These are phyloP conservation scores for Diglossa cyanea DNA, from an alignment of 2,797 vertebrate genomes.

Conservation along the genomic window DNA sequence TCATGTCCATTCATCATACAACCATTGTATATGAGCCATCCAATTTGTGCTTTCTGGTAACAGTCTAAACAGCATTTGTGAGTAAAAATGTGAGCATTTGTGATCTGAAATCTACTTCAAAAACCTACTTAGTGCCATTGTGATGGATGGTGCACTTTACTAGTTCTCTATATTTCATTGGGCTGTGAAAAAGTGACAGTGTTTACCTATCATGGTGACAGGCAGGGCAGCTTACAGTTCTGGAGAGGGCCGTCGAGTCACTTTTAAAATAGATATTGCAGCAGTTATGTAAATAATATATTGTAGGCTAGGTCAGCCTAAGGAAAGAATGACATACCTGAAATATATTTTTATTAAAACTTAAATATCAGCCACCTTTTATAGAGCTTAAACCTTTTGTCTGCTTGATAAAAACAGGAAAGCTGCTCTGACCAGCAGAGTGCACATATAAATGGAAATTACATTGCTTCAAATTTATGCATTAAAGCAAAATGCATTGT, in stretches of 20 bases:
- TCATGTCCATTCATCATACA: constrained; percentile 87
- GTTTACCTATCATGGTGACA: constrained; percentile 70
- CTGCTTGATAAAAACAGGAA: neutral
- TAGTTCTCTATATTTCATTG: constrained; percentile 77
- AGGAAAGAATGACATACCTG: neutral
- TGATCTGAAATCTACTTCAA: constrained; percentile 80
- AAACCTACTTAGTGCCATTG: constrained; percentile 81
- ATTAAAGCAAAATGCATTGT: neutral
- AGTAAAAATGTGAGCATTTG: constrained; percentile 53
- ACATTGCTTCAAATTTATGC: neutral
- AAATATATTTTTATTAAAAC: constrained; percentile 55
- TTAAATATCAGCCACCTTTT: constrained; percentile 28
- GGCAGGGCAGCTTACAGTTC: constrained; percentile 69
- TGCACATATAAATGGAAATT: neutral
- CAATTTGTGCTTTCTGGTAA: constrained; percentile 78
- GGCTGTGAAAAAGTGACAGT: constrained; percentile 73
- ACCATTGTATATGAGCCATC: constrained; percentile 74
- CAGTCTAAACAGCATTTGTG: constrained; percentile 82
- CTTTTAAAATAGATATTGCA: constrained; percentile 59
- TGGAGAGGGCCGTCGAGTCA: constrained; percentile 53
- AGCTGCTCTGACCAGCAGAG: neutral
- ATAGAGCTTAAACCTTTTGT: constrained; percentile 36
- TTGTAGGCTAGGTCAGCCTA: constrained; percentile 23
- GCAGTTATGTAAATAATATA: constrained; percentile 65
- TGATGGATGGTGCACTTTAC: constrained; percentile 82